Evolutionary conservation across 2,113 vertebrate species (phyloP).

Genomic region (Siphamia tubifer): DNA sequence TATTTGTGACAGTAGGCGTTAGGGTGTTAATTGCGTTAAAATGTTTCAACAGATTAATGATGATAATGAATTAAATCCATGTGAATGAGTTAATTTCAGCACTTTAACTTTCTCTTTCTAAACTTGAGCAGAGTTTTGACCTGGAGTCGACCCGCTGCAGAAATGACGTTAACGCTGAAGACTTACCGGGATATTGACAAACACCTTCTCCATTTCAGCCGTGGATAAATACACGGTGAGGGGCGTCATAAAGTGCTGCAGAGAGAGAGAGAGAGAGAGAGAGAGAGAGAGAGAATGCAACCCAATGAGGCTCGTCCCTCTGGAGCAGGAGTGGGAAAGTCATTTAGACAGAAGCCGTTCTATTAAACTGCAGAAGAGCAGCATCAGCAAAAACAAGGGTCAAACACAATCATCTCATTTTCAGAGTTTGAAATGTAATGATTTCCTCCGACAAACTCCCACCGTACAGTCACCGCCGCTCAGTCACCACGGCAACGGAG

Average conservation of each 20-base stretch:
- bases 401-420: conserved; percentile 67
- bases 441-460: conserved; percentile 56
- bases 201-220: conserved; percentile 88
- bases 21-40: no score
- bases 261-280: conserved; percentile 63
- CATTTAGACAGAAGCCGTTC: conserved; percentile 50
- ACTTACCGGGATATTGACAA: conserved; percentile 96
- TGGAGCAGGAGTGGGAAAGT: conserved; percentile 37
- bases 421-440: conserved; percentile 69
- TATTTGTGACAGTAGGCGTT: no score
- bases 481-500: conserved; percentile 45
- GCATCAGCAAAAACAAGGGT: conserved; percentile 67
- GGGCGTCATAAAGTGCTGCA: conserved; percentile 94
- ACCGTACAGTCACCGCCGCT: conserved; percentile 18
- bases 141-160: neutral
- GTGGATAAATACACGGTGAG: conserved; percentile 87
- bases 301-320: conserved; percentile 26
- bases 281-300: conserved; percentile 18
- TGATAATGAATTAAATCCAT: no score
- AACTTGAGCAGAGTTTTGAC: neutral
- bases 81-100: no score
- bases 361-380: conserved; percentile 49
- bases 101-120: no score
- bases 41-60: no score
- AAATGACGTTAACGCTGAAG: neutral